Conservation (phyloP, 2,888 invertebrate species). For the Drosophila cracens region DNA sequence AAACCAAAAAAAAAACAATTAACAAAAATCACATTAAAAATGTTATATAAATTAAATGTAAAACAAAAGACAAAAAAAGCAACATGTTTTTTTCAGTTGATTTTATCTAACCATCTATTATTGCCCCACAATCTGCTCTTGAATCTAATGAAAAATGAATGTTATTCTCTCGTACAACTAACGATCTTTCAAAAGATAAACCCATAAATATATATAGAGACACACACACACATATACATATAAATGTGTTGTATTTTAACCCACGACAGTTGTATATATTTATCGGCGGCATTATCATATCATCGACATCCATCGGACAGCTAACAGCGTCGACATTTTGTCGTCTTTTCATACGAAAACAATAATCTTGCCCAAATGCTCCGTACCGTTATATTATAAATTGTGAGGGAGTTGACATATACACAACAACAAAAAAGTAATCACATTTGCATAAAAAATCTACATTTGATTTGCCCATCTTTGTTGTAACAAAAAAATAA, state of each 20-base stretch:
- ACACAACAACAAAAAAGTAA: slow-evolving; percentile 28
- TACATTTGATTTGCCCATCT: slow-evolving; percentile 61
- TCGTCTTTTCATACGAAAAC: slow-evolving; percentile 66
- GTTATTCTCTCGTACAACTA: slow-evolving; percentile 52
- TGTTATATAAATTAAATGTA: slow-evolving; percentile 40
- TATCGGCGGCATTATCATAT: slow-evolving; percentile 72
- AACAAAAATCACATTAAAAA: slow-evolving; percentile 14
- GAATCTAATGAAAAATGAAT: slow-evolving; percentile 60
- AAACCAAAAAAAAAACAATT: background rate
- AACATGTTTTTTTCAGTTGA: background rate
- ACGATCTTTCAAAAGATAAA: slow-evolving; percentile 67
- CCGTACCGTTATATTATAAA: slow-evolving; percentile 73
- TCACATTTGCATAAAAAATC: slow-evolving; percentile 62
- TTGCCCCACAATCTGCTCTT: slow-evolving; percentile 40
- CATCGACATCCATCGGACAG: slow-evolving; percentile 66
- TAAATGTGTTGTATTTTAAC: slow-evolving; percentile 12
- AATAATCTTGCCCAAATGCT: slow-evolving; percentile 29
- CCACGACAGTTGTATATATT: slow-evolving; percentile 47
- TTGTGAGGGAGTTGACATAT: slow-evolving; percentile 71
- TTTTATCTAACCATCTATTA: slow-evolving; percentile 1
- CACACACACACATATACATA: background rate
- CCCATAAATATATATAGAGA: slow-evolving; percentile 24
- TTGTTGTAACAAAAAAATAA: slow-evolving; percentile 32
- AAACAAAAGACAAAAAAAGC: slow-evolving; percentile 6
- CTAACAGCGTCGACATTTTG: slow-evolving; percentile 75